Conservation (phyloP, 2,797 vertebrate genomes). For the Sebastiscus tertius region DNA sequence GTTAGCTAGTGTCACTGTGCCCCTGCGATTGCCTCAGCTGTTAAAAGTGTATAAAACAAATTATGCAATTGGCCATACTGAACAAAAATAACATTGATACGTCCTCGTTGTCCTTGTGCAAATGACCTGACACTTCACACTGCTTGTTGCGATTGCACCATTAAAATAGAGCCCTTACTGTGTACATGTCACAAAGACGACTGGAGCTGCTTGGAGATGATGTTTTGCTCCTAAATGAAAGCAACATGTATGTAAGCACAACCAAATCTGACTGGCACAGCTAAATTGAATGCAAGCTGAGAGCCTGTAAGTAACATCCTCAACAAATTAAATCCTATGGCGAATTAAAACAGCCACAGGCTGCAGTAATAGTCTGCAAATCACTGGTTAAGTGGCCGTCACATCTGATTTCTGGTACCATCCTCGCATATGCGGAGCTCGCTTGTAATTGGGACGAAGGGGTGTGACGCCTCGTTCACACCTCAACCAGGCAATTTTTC, state of each 20-base stretch:
- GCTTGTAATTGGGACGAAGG: constrained; percentile 23
- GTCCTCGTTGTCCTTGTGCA: constrained; percentile 22
- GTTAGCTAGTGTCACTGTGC: background rate
- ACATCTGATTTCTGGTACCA: constrained; percentile 65
- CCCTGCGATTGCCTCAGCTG: constrained; percentile 6
- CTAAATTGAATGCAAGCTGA: constrained; percentile 60
- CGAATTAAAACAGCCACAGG: constrained; percentile 73
- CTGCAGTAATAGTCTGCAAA: constrained; percentile 66
- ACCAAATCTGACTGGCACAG: constrained; percentile 41
- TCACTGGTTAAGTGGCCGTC: constrained; percentile 73
- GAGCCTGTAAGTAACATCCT: constrained; percentile 53
- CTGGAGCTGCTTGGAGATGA: background rate
- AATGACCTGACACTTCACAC: constrained; percentile 9
- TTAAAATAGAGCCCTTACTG: constrained; percentile 3
- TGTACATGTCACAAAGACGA: background rate
- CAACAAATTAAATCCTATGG: constrained; percentile 74
- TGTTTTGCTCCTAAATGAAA: constrained; percentile 16
- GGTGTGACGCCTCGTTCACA: constrained; percentile 26
- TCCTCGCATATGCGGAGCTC: constrained; percentile 27
- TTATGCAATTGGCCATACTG: background rate
- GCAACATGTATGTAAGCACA: constrained; percentile 41
- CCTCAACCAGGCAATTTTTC: background rate
- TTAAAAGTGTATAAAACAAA: background rate
- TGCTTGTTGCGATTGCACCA: constrained; percentile 1
- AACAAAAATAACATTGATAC: constrained; percentile 4